Evolutionary conservation across 2,797 vertebrate genomes (phyloP), one percentile per base, ranked within the genome.

Genomic region (Cryptoblepharus egeriae): DNA sequence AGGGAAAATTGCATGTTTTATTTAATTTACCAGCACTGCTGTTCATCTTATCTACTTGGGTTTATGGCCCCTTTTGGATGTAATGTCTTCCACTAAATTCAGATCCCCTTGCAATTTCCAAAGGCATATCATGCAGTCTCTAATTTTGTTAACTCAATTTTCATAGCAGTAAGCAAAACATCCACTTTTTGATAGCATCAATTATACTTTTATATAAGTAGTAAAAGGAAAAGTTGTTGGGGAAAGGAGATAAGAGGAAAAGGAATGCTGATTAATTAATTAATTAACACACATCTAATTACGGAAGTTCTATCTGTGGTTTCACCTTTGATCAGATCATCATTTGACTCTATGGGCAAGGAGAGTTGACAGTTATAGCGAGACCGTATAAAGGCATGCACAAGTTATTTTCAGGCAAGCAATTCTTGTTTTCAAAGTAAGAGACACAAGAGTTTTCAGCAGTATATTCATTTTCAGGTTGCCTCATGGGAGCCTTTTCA

Each of bases 1-100:
- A 82, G 7, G 1, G 64, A 61, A 7, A 74, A 61, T 35, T 78
- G 26, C n/a, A 16, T 28, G 30, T 83, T 78, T 58, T 76, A 11
- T 85, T 88, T 79, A 81, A 83, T 90, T 91, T 90, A 73, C 3
- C 64, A 9, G 1, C 55, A 10, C 63, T 78, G 9, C 16, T 68
- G 15, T 84, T 16, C 60, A 68, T 87, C 30, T 72, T 78, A 87
- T 76, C 22, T 78, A 45, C 16, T 79, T 86, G 20, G 45, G 68
- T 89, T 91, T 91, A 79, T 75, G 55, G 26, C 16, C 0, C 4
- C 1, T 81, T 89, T 85, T 57, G 16, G 75, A 18, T 74, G 82
- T 64, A 76, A 72, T 81, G 28, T 55, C 82, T 81, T 79, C 75
- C 8, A 70, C 26, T 88, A 65, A 13, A 26, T 88, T 81, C 30